Evolutionary conservation across 2,888 invertebrate species (phyloP).

Genomic region (Acronicta aceris): DNA sequence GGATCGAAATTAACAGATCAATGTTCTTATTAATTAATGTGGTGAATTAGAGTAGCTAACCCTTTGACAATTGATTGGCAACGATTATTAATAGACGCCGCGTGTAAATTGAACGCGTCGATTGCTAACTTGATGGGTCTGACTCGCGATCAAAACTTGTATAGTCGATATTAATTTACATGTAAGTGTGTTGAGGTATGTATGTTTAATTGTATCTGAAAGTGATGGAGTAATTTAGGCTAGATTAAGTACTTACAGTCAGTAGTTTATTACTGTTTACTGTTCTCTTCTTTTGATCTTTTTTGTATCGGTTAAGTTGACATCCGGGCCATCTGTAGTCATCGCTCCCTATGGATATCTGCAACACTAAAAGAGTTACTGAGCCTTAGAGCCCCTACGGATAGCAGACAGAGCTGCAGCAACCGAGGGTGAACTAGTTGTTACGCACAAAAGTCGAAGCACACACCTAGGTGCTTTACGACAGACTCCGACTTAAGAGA

Average conservation of each 20-base stretch:
- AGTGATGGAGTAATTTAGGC: not conserved
- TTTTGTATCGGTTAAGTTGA: no score
- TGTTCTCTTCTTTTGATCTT: no score
- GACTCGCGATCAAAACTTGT: slow-evolving; percentile 23
- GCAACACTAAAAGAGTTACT: no score
- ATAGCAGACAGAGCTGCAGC: no score
- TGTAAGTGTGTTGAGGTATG: not conserved
- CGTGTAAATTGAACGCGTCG: slow-evolving; percentile 16
- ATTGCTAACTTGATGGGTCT: slow-evolving; percentile 19
- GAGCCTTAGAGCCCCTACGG: no score
- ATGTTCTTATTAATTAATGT: slow-evolving; percentile 50
- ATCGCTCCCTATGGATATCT: no score
- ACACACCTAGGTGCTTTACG: no score
- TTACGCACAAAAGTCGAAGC: no score
- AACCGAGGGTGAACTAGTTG: no score
- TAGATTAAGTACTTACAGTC: not conserved
- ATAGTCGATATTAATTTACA: slow-evolving; percentile 20
- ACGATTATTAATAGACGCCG: slow-evolving; percentile 21
- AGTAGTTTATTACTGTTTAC: no score
- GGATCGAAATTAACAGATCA: slow-evolving; percentile 38
- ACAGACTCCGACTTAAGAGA: no score
- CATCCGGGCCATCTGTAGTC: no score
- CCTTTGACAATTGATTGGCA: slow-evolving; percentile 47
- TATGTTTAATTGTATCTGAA: not conserved
- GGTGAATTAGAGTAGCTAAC: slow-evolving; percentile 32